Evolutionary conservation across 2,888 invertebrate genomes (phyloP), one percentile per base, ranked within the genome.

Genomic region (Tenodera sinensis): DNA sequence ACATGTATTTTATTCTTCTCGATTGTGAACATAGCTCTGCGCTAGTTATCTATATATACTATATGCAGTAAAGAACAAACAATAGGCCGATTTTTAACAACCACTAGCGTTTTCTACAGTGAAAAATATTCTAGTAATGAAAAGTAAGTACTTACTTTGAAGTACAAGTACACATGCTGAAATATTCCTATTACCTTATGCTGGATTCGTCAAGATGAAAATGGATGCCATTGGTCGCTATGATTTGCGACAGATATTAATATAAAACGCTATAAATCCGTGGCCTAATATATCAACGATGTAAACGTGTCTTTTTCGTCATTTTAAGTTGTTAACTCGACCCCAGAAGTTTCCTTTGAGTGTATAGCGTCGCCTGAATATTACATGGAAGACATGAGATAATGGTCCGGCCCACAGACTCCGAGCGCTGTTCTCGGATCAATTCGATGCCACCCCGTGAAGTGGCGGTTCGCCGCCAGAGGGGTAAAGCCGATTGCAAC

Each of bases 391-490:
- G 54, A 71, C 54, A 71, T 81, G 25, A 81, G 87, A 83, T 83
- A 87, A 87, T 87, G 87, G 87, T 82, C 83, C 87, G 83, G 81
- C 81, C 87, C 87, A 87, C 87, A 86, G 86, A 86, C 85, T 71
- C 54, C 25, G 86, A 71, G 81, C 87, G 30, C 34, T n/a, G 82
- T 83, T 83, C 54, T 20, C 34, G 87, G 87, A 87, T 87, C 87
- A 87, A 87, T 87, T 30, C 87, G 81, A 34, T 71, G 54, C 54
- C 34, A 83, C 87, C 82, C 34, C 83, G 71, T 47, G 47, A 71
- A 71, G 87, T 81, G 87, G 87, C 81, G 82, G 87, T 87, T 28
- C 9, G 27, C 71, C 27, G 14, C 27, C 28, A 30, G 30, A 83
- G 87, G 83, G 83, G 42, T 87, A 82, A 30, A 54, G 83, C 87